Conservation (phyloP, 2,888 invertebrate species). For the Theretra japonica region DNA sequence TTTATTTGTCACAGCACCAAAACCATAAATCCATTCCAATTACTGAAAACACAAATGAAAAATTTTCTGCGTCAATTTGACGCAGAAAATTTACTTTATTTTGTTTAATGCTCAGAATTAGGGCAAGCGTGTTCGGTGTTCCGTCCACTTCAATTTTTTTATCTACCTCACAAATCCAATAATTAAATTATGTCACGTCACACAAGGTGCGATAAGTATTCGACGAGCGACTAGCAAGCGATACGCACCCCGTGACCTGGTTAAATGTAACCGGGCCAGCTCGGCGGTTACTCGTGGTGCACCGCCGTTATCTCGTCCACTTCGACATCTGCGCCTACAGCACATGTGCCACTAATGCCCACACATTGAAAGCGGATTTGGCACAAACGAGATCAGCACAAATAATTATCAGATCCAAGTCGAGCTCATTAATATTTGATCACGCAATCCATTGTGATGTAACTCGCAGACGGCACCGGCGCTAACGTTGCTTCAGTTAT, state of each 20-base stretch:
- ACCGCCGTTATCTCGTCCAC: constrained; percentile 57
- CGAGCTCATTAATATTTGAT: constrained; percentile 22
- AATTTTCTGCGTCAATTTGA: no score
- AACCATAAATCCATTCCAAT: background rate
- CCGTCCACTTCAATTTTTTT: constrained; percentile 25
- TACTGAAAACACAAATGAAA: no score
- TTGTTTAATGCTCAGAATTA: background rate
- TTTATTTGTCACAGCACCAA: background rate
- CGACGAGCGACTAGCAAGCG: constrained; percentile 40
- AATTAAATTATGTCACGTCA: constrained; percentile 62
- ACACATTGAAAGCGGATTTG: constrained; percentile 21
- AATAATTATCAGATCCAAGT: constrained; percentile 24
- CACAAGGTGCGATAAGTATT: constrained; percentile 49
- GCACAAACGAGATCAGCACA: constrained; percentile 16
- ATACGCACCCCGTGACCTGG: constrained; percentile 63
- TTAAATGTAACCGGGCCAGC: constrained; percentile 58
- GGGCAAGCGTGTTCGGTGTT: background rate
- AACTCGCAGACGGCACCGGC: constrained; percentile 17
- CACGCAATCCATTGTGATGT: constrained; percentile 22
- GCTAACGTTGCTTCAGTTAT: constrained; percentile 20
- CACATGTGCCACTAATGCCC: constrained; percentile 22
- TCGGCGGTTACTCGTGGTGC: constrained; percentile 40
- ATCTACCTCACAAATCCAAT: constrained; percentile 46
- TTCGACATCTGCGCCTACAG: constrained; percentile 42
- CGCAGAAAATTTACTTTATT: background rate